Conservation (phyloP, 2,113 vertebrate species). For the Xenotilapia caudafasciata region DNA sequence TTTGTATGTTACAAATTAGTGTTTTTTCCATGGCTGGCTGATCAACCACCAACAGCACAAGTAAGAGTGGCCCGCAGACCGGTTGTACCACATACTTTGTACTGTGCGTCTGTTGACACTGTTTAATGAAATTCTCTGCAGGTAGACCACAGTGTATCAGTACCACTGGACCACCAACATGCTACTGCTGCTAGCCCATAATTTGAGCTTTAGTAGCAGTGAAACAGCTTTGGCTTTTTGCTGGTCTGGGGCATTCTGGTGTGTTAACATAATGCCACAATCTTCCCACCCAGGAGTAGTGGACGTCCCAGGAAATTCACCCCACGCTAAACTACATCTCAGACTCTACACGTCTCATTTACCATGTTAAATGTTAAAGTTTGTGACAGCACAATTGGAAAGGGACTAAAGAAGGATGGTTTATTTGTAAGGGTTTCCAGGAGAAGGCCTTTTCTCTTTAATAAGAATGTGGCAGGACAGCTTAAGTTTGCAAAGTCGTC, state of each 20-base stretch:
- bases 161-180: neutral
- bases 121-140: neutral
- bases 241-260: neutral
- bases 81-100: neutral
- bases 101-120: neutral
- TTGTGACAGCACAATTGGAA: neutral
- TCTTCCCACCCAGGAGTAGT: neutral
- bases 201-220: neutral
- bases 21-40: neutral
- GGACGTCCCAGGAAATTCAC: neutral
- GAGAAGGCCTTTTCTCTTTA: neutral
- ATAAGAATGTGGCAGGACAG: neutral
- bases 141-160: neutral
- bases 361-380: neutral
- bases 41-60: neutral
- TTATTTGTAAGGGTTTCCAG: neutral
- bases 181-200: neutral
- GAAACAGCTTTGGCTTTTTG: neutral
- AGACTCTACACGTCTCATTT: neutral
- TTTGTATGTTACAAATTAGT: neutral
- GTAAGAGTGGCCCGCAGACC: neutral
- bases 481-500: neutral
- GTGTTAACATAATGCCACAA: neutral
- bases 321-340: neutral
- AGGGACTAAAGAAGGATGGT: neutral